Conservation (phyloP, 1,140 invertebrate genomes). For the Drosophila funebris region DNA sequence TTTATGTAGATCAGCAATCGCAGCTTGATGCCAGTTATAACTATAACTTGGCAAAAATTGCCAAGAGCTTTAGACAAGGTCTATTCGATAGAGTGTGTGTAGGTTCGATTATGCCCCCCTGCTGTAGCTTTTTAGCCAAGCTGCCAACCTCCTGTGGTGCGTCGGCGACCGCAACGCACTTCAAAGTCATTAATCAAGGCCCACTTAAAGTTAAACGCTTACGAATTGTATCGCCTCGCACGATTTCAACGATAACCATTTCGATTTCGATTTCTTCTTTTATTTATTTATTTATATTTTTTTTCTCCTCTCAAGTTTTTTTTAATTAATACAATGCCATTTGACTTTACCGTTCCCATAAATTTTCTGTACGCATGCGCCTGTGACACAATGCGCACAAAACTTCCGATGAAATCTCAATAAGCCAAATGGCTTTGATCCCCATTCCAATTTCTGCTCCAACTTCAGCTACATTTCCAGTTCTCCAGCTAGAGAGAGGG, state of each 20-base stretch:
- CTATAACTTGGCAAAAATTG: neutral
- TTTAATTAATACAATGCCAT: slow-evolving; percentile 78
- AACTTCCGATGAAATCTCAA: slow-evolving; percentile 77
- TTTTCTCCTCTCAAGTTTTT: slow-evolving; percentile 9
- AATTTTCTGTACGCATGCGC: slow-evolving; percentile 71
- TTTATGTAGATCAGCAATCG: slow-evolving; percentile 4
- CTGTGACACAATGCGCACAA: slow-evolving; percentile 60
- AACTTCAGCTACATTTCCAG: neutral
- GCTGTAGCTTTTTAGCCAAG: slow-evolving; percentile 31
- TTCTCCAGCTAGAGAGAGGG: neutral
- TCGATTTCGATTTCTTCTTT: slow-evolving; percentile 30
- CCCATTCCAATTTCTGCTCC: slow-evolving; percentile 8
- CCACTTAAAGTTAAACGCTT: slow-evolving; percentile 80
- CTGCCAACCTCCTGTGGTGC: slow-evolving; percentile 65
- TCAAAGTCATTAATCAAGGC: slow-evolving; percentile 73
- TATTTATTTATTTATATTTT: slow-evolving; percentile 35
- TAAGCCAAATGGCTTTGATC: slow-evolving; percentile 58
- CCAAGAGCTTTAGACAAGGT: slow-evolving; percentile 13
- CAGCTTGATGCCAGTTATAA: slow-evolving; percentile 2
- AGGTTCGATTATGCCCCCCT: slow-evolving; percentile 10
- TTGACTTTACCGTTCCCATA: slow-evolving; percentile 73
- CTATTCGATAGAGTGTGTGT: slow-evolving; percentile 11
- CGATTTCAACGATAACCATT: slow-evolving; percentile 71
- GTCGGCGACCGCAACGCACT: slow-evolving; percentile 56
- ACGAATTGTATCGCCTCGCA: slow-evolving; percentile 72